These are phyloP conservation scores for Leucophenga maculata DNA, from an alignment of 2,888 invertebrate species.

Conservation along the genomic window DNA sequence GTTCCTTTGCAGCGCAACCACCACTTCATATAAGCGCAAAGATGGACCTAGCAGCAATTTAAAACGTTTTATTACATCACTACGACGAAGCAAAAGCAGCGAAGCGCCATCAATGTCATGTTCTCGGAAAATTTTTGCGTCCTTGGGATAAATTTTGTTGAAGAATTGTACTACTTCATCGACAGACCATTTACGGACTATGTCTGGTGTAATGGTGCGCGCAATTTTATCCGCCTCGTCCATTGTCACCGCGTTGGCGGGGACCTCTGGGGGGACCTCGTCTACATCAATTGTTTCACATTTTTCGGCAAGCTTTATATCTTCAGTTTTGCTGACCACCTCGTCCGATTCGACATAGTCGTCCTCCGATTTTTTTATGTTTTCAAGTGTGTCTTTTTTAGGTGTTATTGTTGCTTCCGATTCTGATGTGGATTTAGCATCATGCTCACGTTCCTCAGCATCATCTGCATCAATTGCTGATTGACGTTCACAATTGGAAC, in stretches of 20 bases:
- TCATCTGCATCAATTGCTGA: no score
- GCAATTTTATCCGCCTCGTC: neutral
- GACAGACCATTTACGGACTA: slow-evolving; percentile 78
- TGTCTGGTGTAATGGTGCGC: neutral
- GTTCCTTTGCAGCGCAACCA: slow-evolving; percentile 67
- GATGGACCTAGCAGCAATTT: slow-evolving; percentile 90
- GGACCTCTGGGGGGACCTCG: neutral
- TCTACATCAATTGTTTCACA: neutral
- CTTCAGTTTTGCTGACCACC: neutral
- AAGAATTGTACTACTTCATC: slow-evolving; percentile 89
- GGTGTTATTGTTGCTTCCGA: neutral
- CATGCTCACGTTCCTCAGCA: neutral
- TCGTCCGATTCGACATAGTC: slow-evolving; percentile 29
- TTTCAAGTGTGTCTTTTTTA: slow-evolving; percentile 11
- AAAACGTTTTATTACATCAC: slow-evolving; percentile 87
- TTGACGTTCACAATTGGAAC: slow-evolving; percentile 75
- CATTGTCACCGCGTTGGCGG: neutral
- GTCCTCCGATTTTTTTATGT: neutral
- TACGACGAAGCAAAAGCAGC: slow-evolving; percentile 85
- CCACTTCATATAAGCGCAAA: slow-evolving; percentile 85
- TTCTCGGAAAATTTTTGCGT: slow-evolving; percentile 85
- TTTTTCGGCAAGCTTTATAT: neutral
- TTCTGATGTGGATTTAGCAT: neutral
- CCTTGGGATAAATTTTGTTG: slow-evolving; percentile 82
- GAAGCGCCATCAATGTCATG: slow-evolving; percentile 95